phyloP scores from a whole-genome alignment of 2,113 vertebrate genomes.

The Tyto alba region DNA sequence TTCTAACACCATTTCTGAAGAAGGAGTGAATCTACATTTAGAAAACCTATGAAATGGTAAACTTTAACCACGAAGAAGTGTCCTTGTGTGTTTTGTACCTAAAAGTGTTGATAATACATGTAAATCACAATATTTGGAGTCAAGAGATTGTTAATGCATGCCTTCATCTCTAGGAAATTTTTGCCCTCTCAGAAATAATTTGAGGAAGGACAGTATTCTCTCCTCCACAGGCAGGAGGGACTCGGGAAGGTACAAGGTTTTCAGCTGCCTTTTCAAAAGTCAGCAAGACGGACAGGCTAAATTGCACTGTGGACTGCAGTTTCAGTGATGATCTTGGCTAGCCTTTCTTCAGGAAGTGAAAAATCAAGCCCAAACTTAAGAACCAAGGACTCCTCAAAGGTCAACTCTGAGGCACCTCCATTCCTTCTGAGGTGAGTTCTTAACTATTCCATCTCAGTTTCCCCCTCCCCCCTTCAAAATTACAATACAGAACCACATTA shows the following conservation, averaged over 20 bases:
- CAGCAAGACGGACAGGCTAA: not conserved
- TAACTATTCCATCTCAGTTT: not conserved
- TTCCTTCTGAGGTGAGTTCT: not conserved
- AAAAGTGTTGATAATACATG: not conserved
- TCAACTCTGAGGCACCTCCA: not conserved
- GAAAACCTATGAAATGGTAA: not conserved
- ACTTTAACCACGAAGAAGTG: not conserved
- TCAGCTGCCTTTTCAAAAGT: not conserved
- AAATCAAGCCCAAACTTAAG: not conserved
- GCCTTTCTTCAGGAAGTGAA: not conserved
- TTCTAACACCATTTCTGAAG: not conserved
- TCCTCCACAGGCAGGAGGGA: not conserved
- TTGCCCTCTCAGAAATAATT: not conserved
- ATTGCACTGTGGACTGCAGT: not conserved
- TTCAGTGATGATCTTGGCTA: not conserved
- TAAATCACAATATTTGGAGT: not conserved
- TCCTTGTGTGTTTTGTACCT: not conserved
- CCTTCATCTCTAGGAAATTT: not conserved
- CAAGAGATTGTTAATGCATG: not conserved
- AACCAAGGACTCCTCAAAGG: not conserved
- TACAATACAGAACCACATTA: not conserved
- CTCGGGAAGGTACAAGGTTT: not conserved
- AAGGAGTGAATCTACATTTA: accelerated
- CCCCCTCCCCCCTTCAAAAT: not conserved
- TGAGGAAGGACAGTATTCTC: not conserved